phyloP scores from a whole-genome alignment of 2,113 vertebrate genomes.

The Phasianus colchicus region DNA sequence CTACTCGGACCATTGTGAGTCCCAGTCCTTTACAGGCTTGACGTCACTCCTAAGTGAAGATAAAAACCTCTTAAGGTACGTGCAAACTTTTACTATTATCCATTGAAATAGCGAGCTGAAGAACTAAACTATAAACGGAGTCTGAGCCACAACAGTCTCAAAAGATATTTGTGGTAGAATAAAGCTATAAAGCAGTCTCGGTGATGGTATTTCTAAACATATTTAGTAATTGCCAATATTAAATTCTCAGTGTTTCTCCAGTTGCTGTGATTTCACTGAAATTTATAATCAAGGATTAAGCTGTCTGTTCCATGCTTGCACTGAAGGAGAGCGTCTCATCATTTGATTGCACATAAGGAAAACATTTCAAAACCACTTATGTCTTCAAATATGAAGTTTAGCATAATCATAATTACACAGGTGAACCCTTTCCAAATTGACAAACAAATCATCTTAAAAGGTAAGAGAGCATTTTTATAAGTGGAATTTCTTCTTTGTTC shows the following conservation, averaged over 20 bases:
- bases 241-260: background rate
- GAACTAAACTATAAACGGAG: background rate
- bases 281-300: background rate
- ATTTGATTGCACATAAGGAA: slow-evolving; percentile 4
- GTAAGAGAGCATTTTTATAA: background rate
- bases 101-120: background rate
- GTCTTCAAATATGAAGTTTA: background rate
- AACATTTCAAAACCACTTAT: background rate
- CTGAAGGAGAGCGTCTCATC: background rate
- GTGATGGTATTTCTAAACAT: background rate
- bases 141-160: background rate
- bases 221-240: background rate
- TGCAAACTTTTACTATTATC: background rate
- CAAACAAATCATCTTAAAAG: background rate
- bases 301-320: background rate
- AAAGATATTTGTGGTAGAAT: background rate
- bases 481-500: background rate
- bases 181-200: background rate
- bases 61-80: background rate
- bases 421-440: background rate
- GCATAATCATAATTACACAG: background rate
- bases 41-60: background rate
- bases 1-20: background rate
- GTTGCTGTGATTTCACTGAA: slow-evolving; percentile 8
- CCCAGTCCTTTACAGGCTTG: background rate